Percentiles rank a stretch among this genome's conserved stretches.
phyloP scores from a whole-genome alignment of 2,113 vertebrate species.

The Platichthys flesus region DNA sequence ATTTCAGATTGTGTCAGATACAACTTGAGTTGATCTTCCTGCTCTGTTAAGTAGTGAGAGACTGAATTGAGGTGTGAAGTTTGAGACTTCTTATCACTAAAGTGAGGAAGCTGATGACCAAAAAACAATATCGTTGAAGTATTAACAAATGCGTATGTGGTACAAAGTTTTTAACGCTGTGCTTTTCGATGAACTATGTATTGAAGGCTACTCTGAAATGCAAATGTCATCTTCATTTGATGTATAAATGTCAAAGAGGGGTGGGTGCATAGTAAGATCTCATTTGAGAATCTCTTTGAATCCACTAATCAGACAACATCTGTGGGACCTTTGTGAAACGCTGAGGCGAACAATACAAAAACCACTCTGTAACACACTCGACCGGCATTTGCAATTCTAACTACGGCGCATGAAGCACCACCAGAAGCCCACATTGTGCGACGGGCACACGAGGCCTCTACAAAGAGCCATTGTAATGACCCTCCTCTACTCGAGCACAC shows the following conservation, averaged over 20 bases:
- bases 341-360: conserved; percentile 70
- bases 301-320: conserved; percentile 52
- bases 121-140: not conserved
- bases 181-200: not conserved
- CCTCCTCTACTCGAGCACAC: conserved; percentile 56
- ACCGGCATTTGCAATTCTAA: conserved; percentile 79
- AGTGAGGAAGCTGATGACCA: not conserved
- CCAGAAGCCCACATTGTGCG: conserved; percentile 72
- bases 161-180: not conserved
- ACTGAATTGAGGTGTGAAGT: not conserved
- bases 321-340: conserved; percentile 62
- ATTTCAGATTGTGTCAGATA: conserved; percentile 4
- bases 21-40: not conserved
- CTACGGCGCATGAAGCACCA: conserved; percentile 62
- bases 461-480: conserved; percentile 76
- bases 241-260: conserved; percentile 60
- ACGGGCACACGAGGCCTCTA: conserved; percentile 60
- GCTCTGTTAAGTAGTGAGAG: conserved; percentile 6
- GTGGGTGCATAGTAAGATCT: conserved; percentile 36
- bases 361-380: conserved; percentile 67
- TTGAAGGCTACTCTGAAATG: conserved; percentile 27
- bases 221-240: conserved; percentile 49
- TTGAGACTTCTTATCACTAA: not conserved
- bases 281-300: conserved; percentile 60
- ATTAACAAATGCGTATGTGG: not conserved